Evolutionary conservation across 1,140 invertebrate species (phyloP).

Genomic region (Amphibalanus amphitrite): DNA sequence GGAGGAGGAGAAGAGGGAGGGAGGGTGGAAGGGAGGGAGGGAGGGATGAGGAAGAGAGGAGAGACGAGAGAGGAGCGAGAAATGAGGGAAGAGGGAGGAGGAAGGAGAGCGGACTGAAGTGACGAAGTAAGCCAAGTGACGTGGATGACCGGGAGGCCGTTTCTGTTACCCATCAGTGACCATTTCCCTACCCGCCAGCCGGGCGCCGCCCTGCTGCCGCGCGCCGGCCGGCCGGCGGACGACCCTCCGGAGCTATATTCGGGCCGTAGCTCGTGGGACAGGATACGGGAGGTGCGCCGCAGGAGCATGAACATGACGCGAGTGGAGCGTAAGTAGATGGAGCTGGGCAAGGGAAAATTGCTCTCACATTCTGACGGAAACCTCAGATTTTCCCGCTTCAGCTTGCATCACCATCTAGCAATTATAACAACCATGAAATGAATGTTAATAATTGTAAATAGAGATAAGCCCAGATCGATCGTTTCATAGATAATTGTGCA

Average conservation of each 20-base stretch:
- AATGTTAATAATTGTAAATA: too few species aligned
- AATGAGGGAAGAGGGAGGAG: neutral
- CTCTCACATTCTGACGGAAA: too few species aligned
- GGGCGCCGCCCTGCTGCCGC: too few species aligned
- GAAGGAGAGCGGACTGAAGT: neutral
- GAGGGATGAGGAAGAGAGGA: neutral
- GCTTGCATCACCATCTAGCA: too few species aligned
- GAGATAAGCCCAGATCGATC: too few species aligned
- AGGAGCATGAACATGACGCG: neutral
- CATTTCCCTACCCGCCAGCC: neutral
- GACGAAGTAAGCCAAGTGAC: too few species aligned
- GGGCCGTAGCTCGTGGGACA: constrained; percentile 1
- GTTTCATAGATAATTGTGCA: too few species aligned
- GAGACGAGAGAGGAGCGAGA: neutral
- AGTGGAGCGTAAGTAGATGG: neutral
- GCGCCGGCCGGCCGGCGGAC: neutral
- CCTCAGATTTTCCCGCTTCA: too few species aligned
- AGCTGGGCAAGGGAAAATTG: too few species aligned
- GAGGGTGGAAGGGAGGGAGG: neutral
- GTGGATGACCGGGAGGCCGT: too few species aligned
- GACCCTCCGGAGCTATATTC: neutral
- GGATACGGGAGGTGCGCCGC: neutral
- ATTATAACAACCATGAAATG: too few species aligned
- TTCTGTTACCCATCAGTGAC: neutral
- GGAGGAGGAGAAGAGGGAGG: neutral